These are phyloP conservation scores for Trichomalopsis sarcophagae DNA, from an alignment of 1,140 invertebrate species.

Conservation along the genomic window DNA sequence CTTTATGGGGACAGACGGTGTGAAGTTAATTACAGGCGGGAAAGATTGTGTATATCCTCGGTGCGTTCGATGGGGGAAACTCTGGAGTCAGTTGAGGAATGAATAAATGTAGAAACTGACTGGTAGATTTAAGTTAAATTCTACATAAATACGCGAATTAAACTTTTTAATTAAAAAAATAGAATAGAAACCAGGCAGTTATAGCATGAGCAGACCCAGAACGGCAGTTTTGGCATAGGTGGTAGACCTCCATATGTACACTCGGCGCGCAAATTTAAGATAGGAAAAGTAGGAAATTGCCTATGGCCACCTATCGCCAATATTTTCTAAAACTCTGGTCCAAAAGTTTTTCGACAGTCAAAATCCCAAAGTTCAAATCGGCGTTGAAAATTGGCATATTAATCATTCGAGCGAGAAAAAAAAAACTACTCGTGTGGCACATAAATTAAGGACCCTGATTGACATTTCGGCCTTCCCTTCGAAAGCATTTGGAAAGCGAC, in stretches of 20 bases:
- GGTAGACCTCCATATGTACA: too few species aligned
- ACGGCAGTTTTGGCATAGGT: too few species aligned
- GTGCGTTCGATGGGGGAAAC: not conserved
- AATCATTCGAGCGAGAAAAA: not conserved
- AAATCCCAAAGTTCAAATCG: not conserved
- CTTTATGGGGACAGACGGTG: not conserved
- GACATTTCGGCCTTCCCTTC: not conserved
- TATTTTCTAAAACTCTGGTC: not conserved
- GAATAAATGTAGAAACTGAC: too few species aligned
- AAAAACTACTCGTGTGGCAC: not conserved
- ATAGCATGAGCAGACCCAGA: too few species aligned
- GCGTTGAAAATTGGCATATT: not conserved
- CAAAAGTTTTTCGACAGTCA: not conserved
- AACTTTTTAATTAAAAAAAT: too few species aligned
- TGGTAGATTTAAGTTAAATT: too few species aligned
- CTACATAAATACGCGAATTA: too few species aligned
- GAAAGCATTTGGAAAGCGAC: constrained; percentile 26
- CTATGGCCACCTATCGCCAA: too few species aligned
- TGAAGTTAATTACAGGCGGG: not conserved
- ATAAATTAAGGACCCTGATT: constrained; percentile 17
- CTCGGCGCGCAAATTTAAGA: too few species aligned
- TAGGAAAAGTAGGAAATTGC: too few species aligned
- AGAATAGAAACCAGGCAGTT: too few species aligned
- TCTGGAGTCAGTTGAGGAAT: too few species aligned
- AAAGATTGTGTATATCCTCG: not conserved